Percentiles rank a stretch among this genome's conserved stretches.
Evolutionary conservation across 64 coral and sea anemone species (phyloP).

Genomic region (Stylophora pistillata): DNA sequence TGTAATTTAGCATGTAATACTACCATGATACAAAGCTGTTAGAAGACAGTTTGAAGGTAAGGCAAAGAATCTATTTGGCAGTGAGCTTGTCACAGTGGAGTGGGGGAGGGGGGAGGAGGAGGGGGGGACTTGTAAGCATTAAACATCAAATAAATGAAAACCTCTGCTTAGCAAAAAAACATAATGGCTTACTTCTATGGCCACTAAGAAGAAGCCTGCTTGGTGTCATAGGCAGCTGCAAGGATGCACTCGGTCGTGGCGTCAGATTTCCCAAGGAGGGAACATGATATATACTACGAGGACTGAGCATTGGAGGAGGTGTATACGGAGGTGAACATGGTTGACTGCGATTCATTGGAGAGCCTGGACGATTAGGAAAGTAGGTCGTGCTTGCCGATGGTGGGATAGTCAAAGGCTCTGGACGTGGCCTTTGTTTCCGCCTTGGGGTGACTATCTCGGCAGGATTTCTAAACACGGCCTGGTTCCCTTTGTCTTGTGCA

Average conservation of each 20-base stretch:
- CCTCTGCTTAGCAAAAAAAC: background rate
- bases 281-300: slow-evolving; percentile 92
- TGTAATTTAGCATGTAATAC: too few species aligned
- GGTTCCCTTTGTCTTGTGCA: slow-evolving; percentile 45
- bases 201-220: slow-evolving; percentile 80
- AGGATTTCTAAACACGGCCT: slow-evolving; percentile 86
- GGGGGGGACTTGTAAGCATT: too few species aligned
- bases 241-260: slow-evolving; percentile 67
- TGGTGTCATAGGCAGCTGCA: slow-evolving; percentile 82
- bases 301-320: slow-evolving; percentile 96
- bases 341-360: slow-evolving; percentile 65
- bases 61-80: too few species aligned
- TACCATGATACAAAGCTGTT: too few species aligned
- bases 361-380: slow-evolving; percentile 64
- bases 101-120: too few species aligned
- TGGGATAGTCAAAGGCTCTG: slow-evolving; percentile 89
- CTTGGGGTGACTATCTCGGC: slow-evolving; percentile 79
- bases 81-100: too few species aligned
- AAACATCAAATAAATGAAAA: background rate
- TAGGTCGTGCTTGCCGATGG: slow-evolving; percentile 78
- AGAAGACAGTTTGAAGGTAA: too few species aligned
- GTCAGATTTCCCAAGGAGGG: slow-evolving; percentile 72
- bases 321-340: slow-evolving; percentile 94
- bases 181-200: slow-evolving; percentile 67
- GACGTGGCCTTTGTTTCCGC: slow-evolving; percentile 81